phyloP scores from a whole-genome alignment of 2,797 vertebrate genomes.

The Oreochromis mossambicus region DNA sequence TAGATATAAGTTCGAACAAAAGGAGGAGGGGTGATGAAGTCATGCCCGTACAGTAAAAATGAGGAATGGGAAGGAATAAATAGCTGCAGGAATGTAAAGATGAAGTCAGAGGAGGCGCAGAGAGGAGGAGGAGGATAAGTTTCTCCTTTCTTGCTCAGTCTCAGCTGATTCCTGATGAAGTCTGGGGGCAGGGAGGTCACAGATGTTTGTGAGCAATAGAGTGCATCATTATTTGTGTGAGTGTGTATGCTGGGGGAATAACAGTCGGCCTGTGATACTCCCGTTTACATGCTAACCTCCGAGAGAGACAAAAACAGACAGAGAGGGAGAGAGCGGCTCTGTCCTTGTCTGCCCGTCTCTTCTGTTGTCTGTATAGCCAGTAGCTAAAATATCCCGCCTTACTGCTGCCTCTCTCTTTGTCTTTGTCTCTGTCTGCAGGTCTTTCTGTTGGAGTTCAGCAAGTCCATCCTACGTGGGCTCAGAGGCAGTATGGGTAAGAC shows the following conservation, averaged over 20 bases:
- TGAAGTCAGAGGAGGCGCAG: slow-evolving; percentile 20
- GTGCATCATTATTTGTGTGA: slow-evolving; percentile 18
- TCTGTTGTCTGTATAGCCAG: not conserved
- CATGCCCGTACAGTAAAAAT: not conserved
- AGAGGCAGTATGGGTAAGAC: slow-evolving; percentile 93
- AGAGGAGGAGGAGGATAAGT: slow-evolving; percentile 18
- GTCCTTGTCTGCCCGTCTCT: slow-evolving; percentile 9
- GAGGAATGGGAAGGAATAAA: slow-evolving; percentile 13
- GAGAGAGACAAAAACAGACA: slow-evolving; percentile 10
- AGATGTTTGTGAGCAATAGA: slow-evolving; percentile 37
- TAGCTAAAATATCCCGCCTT: slow-evolving; percentile 9
- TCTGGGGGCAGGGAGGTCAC: slow-evolving; percentile 52
- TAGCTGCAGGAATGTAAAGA: slow-evolving; percentile 26
- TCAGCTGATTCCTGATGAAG: slow-evolving; percentile 55
- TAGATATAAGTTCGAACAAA: slow-evolving; percentile 13
- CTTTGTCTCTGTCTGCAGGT: slow-evolving; percentile 51
- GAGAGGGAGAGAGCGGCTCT: not conserved
- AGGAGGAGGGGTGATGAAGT: slow-evolving; percentile 20
- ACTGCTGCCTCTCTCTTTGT: slow-evolving; percentile 9
- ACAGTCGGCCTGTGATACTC: slow-evolving; percentile 6
- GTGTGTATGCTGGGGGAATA: slow-evolving; percentile 17
- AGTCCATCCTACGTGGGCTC: slow-evolving; percentile 88
- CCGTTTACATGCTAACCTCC: slow-evolving; percentile 13
- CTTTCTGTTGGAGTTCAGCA: slow-evolving; percentile 85
- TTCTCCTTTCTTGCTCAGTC: slow-evolving; percentile 49